Conservation (phyloP, 37 sponge, comb jelly and placozoan species). For the Haliclona indistincta region DNA sequence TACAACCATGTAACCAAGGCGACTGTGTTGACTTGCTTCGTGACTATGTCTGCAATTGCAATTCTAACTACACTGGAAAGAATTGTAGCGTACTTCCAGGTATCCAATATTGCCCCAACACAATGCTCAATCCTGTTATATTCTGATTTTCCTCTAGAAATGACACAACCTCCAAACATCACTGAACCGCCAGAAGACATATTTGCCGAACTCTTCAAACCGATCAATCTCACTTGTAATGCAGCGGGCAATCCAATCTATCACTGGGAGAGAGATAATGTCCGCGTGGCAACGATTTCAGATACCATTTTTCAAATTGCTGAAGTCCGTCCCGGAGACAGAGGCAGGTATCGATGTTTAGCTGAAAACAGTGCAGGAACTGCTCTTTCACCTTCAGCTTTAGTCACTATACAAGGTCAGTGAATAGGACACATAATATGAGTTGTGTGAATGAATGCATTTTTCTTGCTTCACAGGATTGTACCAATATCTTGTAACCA, state of each 20-base stretch:
- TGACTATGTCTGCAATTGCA: background rate
- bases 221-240: background rate
- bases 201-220: background rate
- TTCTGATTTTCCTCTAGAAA: too few species aligned
- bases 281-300: background rate
- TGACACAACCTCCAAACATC: background rate
- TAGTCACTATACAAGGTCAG: slow-evolving; percentile 7
- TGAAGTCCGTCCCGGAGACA: slow-evolving; percentile 12
- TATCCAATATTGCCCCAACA: background rate
- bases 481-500: too few species aligned
- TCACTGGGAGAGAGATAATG: slow-evolving; percentile 1
- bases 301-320: background rate
- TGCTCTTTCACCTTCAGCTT: background rate
- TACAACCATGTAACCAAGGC: background rate
- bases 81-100: background rate
- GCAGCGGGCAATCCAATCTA: background rate
- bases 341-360: slow-evolving; percentile 17
- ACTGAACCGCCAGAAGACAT: background rate
- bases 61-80: background rate
- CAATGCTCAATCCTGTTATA: background rate
- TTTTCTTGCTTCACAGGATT: too few species aligned
- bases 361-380: slow-evolving; percentile 5
- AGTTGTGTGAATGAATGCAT: too few species aligned
- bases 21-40: background rate
- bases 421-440: too few species aligned